phyloP scores from a whole-genome alignment of 2,888 invertebrate genomes.

The Pseudococcus viburni region DNA sequence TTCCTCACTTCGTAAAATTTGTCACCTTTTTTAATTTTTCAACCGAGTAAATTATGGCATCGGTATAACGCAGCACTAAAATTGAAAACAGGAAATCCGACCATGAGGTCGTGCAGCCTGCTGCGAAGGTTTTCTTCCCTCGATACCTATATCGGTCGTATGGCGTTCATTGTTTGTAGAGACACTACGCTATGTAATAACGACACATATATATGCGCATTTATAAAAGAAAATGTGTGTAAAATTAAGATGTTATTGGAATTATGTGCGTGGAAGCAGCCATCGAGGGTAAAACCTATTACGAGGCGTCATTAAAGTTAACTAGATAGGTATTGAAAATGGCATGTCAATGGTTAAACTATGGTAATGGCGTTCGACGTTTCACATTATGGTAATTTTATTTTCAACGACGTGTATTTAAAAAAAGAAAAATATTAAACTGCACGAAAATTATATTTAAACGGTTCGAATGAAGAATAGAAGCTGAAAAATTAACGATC shows the following conservation, averaged over 20 bases:
- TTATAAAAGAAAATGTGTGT: slow-evolving; percentile 16
- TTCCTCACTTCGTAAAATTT: no score
- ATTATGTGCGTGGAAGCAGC: slow-evolving; percentile 15
- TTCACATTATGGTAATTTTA: slow-evolving; percentile 45
- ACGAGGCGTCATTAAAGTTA: slow-evolving; percentile 58
- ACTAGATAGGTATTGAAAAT: slow-evolving; percentile 47
- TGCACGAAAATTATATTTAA: slow-evolving; percentile 27
- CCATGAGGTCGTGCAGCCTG: not conserved
- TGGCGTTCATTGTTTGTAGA: not conserved
- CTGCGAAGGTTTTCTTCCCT: slow-evolving; percentile 8
- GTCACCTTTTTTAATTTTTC: no score
- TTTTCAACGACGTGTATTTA: slow-evolving; percentile 13
- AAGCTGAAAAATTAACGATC: slow-evolving; percentile 25
- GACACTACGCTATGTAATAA: not conserved
- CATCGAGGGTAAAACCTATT: slow-evolving; percentile 41
- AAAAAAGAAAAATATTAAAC: slow-evolving; percentile 29
- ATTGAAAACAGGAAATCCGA: not conserved
- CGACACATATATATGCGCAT: not conserved
- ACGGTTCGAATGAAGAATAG: slow-evolving; percentile 3
- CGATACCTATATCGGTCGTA: not conserved
- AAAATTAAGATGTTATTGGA: slow-evolving; percentile 48
- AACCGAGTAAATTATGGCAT: no score
- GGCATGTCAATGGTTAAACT: slow-evolving; percentile 54
- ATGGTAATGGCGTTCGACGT: slow-evolving; percentile 59
- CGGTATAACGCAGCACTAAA: no score